Base-by-base conservation (phyloP, 2,113 vertebrate genomes). In the Gallinago undulata region DNA sequence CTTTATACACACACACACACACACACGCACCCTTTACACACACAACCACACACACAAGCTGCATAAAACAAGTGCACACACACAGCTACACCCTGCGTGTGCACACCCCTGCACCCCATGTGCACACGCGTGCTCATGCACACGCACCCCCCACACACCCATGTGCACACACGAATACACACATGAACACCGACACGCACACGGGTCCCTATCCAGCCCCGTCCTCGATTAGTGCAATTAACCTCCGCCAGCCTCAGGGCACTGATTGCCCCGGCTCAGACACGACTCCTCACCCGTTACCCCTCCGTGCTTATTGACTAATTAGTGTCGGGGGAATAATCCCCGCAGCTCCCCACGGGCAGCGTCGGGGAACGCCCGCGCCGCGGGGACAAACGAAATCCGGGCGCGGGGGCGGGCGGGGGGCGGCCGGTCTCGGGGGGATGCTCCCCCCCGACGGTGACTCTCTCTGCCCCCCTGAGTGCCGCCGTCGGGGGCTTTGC, bases 21-120 rank as follows among this genome's bases (percentile, higher is more conserved):
- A 1, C 43, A 3, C 45, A 1, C 33, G 35, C 25, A 3, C 8
- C 9, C 13, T 11, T 11, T 7, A 11, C 60, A n/a, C 18, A 1
- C 10, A 8, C 31, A 48, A 18, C 2, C 2, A 3, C 9, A 0
- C 39, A 48, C 10, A 2, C 57, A 17, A 19, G 8, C 17, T 6
- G 11, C 17, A 0, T 1, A 13, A 4, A n/a, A 21, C 9, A 9
- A 7, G 48, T 0, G 7, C 28, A 1, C 30, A 4, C 13, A 0
- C 6, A 1, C 43, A 10, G 2, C 27, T 3, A 4, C 59, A 2
- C 23, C 41, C 24, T 2, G 11, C 3, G 11, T 16, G 47, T 21
- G 51, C 60, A 2, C 3, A 7, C 2, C 27, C 55, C 19, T 19
- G 56, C 43, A 7, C 13, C 11, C n/a, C 27, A 0, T 4, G 63